These are phyloP conservation scores for Sebastes jordani DNA, from an alignment of 2,797 vertebrate genomes.

Conservation along the genomic window DNA sequence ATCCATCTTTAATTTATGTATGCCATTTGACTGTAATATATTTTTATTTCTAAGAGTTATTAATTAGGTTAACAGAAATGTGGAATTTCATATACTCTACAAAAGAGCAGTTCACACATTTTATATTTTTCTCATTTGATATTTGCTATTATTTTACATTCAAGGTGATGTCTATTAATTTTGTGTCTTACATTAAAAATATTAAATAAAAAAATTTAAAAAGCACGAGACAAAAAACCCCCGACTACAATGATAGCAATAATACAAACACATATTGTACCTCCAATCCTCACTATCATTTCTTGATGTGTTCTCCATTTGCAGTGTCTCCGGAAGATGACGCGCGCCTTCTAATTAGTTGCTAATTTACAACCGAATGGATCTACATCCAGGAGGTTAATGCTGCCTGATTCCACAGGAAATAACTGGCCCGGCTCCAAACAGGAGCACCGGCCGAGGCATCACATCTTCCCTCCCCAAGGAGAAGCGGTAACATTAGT, in stretches of 20 bases:
- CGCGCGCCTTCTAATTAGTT: constrained; percentile 72
- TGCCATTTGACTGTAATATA: not conserved
- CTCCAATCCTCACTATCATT: constrained; percentile 12
- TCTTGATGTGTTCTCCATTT: constrained; percentile 54
- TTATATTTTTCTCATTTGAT: not conserved
- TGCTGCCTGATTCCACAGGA: constrained; percentile 68
- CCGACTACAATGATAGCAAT: not conserved
- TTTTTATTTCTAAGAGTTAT: not conserved
- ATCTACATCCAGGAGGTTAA: constrained; percentile 76
- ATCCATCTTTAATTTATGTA: not conserved
- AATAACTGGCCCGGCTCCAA: constrained; percentile 69
- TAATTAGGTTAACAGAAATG: not conserved
- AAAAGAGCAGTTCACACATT: not conserved
- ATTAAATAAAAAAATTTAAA: not conserved
- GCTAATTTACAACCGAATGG: constrained; percentile 74
- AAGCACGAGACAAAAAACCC: not conserved
- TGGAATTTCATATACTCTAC: not conserved
- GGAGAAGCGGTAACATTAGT: constrained; percentile 68
- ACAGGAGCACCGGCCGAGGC: constrained; percentile 41
- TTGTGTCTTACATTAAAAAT: not conserved
- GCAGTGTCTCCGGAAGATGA: constrained; percentile 50
- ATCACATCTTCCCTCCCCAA: constrained; percentile 55
- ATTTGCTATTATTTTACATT: not conserved
- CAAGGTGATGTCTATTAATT: not conserved
- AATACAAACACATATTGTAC: not conserved